These are phyloP conservation scores for Drosophila tanythrix DNA, from an alignment of 2,888 invertebrate species.

Conservation along the genomic window DNA sequence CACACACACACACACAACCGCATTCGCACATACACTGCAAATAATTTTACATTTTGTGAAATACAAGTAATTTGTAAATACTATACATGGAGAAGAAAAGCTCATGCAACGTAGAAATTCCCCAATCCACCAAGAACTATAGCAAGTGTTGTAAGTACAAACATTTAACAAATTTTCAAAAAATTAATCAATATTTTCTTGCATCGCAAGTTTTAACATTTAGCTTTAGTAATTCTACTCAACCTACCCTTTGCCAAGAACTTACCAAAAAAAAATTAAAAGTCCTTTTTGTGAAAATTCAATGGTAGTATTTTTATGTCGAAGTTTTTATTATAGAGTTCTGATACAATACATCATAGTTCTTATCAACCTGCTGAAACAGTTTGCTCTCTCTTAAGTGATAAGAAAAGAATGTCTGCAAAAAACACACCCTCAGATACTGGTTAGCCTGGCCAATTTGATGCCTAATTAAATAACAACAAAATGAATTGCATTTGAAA, in stretches of 20 bases:
- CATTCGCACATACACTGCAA: conserved; percentile 20
- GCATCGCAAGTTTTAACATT: neutral
- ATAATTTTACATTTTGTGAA: neutral
- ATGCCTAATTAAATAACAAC: conserved; percentile 53
- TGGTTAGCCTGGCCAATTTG: conserved; percentile 42
- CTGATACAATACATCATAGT: neutral
- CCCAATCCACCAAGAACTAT: neutral
- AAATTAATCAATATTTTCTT: neutral
- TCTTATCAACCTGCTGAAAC: no score
- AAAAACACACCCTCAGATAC: conserved; percentile 8
- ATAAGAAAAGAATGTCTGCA: neutral
- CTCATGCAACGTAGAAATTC: neutral
- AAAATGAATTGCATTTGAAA: conserved; percentile 47
- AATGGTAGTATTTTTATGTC: neutral
- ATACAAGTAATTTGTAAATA: neutral
- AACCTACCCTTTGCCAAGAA: neutral
- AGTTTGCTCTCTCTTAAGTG: neutral
- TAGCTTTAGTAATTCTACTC: neutral
- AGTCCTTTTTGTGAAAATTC: neutral
- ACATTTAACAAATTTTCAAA: neutral
- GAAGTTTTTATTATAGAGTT: neutral
- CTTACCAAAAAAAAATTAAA: neutral
- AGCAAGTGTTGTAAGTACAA: neutral
- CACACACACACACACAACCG: conserved; percentile 8
- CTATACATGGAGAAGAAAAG: neutral